These are phyloP conservation scores for Coregonus sp. DNA, from an alignment of 2,797 vertebrate species.

Conservation along the genomic window DNA sequence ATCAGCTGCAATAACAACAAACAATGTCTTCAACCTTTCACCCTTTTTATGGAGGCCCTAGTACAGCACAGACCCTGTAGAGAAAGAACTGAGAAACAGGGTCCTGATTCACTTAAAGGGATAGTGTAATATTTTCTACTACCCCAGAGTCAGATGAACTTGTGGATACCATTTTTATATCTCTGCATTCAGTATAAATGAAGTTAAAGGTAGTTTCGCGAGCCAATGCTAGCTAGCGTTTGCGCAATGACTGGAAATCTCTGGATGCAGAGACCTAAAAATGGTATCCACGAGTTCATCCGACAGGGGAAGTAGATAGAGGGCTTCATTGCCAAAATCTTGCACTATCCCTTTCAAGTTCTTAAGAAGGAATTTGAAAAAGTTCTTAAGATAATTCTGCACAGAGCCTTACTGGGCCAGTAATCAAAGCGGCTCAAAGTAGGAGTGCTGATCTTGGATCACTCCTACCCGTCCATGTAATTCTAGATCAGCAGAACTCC, in stretches of 20 bases:
- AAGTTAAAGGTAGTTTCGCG: neutral
- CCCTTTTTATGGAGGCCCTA: conserved; percentile 3
- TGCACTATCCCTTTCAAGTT: neutral
- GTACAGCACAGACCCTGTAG: neutral
- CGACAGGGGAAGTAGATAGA: neutral
- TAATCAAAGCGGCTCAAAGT: neutral
- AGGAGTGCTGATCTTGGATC: neutral
- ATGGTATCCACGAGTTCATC: no score
- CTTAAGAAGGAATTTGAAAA: neutral
- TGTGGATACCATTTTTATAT: neutral
- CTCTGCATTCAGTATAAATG: neutral
- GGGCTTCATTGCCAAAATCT: no score
- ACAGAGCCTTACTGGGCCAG: neutral
- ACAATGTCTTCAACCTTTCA: conserved; percentile 42
- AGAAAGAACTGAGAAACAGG: neutral
- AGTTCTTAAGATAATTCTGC: neutral
- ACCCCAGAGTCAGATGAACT: neutral
- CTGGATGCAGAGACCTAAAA: no score
- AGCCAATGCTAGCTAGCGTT: neutral
- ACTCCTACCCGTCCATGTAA: neutral
- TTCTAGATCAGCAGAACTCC: neutral
- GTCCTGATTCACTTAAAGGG: neutral
- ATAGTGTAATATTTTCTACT: neutral
- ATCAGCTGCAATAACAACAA: conserved; percentile 36
- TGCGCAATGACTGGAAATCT: no score